phyloP scores from a whole-genome alignment of 2,113 vertebrate species.

The Regulus satrapa region DNA sequence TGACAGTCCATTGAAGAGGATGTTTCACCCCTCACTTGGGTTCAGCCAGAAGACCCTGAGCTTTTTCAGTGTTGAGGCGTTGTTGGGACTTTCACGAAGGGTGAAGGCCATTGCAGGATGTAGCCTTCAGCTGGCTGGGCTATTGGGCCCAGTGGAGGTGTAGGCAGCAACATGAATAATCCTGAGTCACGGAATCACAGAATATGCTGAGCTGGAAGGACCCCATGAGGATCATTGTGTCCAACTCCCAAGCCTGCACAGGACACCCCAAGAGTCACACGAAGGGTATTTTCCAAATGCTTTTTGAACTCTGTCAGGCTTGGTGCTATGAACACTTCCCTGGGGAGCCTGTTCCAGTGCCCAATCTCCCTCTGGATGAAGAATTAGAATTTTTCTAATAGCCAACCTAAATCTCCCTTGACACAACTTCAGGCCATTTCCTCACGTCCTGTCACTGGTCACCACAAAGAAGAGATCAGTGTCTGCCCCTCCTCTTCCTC shows the following conservation, averaged over 20 bases:
- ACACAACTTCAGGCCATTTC: neutral
- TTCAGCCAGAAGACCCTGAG: neutral
- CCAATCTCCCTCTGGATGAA: neutral
- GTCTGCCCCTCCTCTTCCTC: neutral
- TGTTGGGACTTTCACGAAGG: neutral
- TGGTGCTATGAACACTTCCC: neutral
- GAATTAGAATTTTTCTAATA: neutral
- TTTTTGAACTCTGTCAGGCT: neutral
- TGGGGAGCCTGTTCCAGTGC: neutral
- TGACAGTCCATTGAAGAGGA: neutral
- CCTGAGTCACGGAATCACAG: neutral
- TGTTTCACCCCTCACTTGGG: neutral
- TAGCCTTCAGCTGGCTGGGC: neutral
- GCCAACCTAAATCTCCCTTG: neutral
- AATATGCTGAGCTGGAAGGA: neutral
- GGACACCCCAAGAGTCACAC: neutral
- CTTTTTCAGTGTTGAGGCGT: neutral
- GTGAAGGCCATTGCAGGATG: neutral
- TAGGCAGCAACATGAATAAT: neutral
- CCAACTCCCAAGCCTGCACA: neutral
- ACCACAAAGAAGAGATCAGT: neutral
- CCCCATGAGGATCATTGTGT: neutral
- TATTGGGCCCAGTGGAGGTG: neutral
- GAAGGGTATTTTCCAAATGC: neutral
- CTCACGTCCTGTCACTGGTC: neutral